These are phyloP conservation scores for Uropsilus gracilis DNA, from an alignment of 2,113 vertebrate species.

Conservation along the genomic window DNA sequence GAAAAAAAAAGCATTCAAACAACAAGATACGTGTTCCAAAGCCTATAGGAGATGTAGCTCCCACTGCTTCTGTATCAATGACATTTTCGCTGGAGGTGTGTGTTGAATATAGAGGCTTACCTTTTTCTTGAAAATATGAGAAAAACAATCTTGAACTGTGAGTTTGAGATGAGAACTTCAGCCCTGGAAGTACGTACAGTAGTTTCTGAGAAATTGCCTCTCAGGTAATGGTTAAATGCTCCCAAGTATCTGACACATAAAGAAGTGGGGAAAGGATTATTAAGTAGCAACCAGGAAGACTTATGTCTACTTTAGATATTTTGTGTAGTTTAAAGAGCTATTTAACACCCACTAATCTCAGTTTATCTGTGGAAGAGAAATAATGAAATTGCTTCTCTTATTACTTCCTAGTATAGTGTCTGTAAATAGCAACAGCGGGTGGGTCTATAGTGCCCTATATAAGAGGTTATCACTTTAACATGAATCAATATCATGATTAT, in stretches of 20 bases:
- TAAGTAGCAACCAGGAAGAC: neutral
- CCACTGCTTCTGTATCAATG: neutral
- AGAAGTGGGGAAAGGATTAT: neutral
- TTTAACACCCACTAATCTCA: neutral
- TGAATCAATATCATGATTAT: neutral
- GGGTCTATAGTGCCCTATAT: neutral
- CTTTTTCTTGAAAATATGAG: neutral
- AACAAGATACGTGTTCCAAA: neutral
- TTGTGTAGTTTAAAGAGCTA: neutral
- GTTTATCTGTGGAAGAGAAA: neutral
- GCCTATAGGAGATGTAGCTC: neutral
- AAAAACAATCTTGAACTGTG: neutral
- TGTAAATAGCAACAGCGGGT: neutral
- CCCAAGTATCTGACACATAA: neutral
- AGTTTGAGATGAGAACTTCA: neutral
- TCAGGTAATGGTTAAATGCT: neutral
- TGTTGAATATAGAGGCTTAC: neutral
- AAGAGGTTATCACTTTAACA: neutral
- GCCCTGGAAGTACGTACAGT: neutral
- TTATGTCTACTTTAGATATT: neutral
- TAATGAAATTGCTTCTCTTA: neutral
- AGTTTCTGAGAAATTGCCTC: neutral
- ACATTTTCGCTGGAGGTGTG: neutral
- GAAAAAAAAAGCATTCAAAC: neutral
- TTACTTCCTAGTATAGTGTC: neutral